These are phyloP conservation scores for Sapayoa aenigma DNA, from an alignment of 2,113 vertebrate species.

Conservation along the genomic window DNA sequence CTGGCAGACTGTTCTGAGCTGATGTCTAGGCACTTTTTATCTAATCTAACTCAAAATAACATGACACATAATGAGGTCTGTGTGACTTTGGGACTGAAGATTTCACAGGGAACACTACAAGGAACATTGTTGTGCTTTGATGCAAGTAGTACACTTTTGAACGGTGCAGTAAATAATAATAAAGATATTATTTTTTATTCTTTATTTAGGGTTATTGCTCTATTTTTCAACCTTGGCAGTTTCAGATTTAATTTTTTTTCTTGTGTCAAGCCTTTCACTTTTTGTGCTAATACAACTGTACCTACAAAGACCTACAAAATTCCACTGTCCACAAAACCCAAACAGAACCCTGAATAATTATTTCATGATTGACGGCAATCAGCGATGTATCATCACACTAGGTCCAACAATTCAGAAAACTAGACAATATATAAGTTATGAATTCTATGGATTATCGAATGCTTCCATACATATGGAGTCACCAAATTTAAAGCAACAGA, in stretches of 20 bases:
- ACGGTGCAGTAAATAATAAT: constrained; percentile 18
- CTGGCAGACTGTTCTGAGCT: background rate
- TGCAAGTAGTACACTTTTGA: background rate
- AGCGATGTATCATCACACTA: background rate
- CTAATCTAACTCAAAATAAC: constrained; percentile 33
- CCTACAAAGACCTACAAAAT: background rate
- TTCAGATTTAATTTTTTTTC: background rate
- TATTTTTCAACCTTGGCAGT: background rate
- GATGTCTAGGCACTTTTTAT: background rate
- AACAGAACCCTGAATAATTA: background rate
- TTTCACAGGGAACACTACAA: background rate
- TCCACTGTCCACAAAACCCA: background rate
- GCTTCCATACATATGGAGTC: background rate
- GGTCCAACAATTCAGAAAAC: background rate
- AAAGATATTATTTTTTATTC: constrained; percentile 7
- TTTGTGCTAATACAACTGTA: background rate
- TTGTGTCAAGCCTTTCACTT: background rate
- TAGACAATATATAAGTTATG: background rate
- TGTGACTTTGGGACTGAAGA: background rate
- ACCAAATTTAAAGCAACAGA: background rate
- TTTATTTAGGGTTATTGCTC: constrained; percentile 1
- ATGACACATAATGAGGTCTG: background rate
- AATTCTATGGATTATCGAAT: background rate
- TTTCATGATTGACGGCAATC: background rate
- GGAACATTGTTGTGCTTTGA: background rate